These are phyloP conservation scores for Rafetus swinhoei DNA, from an alignment of 2,113 vertebrate species.

Conservation along the genomic window DNA sequence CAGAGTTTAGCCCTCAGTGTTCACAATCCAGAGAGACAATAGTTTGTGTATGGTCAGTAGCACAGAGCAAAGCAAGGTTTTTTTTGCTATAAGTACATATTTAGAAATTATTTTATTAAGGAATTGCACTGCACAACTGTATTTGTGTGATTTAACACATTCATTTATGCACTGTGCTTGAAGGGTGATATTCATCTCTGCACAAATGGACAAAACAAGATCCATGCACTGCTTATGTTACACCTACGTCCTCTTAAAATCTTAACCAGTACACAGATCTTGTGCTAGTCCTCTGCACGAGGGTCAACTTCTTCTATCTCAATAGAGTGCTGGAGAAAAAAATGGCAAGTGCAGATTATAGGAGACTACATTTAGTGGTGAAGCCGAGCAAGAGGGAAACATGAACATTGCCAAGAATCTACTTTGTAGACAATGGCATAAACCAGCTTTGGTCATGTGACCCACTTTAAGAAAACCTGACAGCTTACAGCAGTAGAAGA, in stretches of 20 bases:
- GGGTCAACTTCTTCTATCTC: background rate
- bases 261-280: background rate
- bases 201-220: background rate
- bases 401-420: background rate
- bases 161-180: background rate
- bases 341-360: background rate
- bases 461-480: background rate
- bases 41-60: fast-evolving
- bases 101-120: background rate
- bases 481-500: background rate
- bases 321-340: background rate
- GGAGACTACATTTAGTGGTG: fast-evolving
- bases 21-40: background rate
- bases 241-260: background rate
- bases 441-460: fast-evolving
- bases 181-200: background rate
- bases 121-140: background rate
- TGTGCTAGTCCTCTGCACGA: background rate
- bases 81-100: background rate
- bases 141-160: background rate
- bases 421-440: background rate
- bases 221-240: fast-evolving
- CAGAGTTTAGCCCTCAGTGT: background rate
- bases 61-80: background rate
- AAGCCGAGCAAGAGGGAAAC: background rate